These are phyloP conservation scores for Jacana jacana DNA, from an alignment of 2,113 vertebrate species.

Conservation along the genomic window DNA sequence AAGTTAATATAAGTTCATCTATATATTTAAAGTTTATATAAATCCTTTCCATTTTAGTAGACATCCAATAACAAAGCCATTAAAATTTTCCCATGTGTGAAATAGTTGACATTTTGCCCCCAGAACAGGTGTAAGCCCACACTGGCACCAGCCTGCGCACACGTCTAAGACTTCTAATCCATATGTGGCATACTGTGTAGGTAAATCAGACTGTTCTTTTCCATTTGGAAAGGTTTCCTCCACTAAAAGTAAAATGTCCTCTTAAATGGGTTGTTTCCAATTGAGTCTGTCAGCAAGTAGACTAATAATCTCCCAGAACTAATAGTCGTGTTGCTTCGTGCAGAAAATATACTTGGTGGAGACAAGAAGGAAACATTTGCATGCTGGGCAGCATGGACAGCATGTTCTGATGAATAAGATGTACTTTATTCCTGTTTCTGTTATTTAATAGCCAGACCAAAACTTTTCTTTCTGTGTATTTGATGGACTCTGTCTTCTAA, in stretches of 20 bases:
- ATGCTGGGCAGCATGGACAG: conserved; percentile 40
- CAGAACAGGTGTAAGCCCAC: neutral
- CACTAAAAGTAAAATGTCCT: neutral
- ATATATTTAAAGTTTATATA: neutral
- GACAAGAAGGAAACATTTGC: conserved; percentile 20
- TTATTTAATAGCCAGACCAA: neutral
- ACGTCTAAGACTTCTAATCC: neutral
- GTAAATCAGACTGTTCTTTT: conserved; percentile 35
- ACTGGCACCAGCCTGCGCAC: neutral
- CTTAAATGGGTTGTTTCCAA: conserved; percentile 15
- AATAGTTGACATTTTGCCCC: neutral
- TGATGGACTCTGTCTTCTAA: neutral
- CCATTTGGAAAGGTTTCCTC: conserved; percentile 30
- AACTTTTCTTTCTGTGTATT: neutral
- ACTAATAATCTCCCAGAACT: conserved; percentile 13
- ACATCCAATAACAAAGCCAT: neutral
- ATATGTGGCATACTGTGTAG: neutral
- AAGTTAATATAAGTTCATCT: neutral
- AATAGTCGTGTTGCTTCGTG: conserved; percentile 12
- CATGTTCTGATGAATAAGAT: conserved; percentile 51
- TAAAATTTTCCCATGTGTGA: neutral
- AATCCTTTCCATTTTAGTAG: neutral
- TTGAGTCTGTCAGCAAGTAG: conserved; percentile 43
- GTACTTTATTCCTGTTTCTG: conserved; percentile 40
- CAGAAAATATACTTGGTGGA: neutral